These are phyloP conservation scores for Anguilla japonica DNA, from an alignment of 2,113 vertebrate genomes.

Conservation along the genomic window DNA sequence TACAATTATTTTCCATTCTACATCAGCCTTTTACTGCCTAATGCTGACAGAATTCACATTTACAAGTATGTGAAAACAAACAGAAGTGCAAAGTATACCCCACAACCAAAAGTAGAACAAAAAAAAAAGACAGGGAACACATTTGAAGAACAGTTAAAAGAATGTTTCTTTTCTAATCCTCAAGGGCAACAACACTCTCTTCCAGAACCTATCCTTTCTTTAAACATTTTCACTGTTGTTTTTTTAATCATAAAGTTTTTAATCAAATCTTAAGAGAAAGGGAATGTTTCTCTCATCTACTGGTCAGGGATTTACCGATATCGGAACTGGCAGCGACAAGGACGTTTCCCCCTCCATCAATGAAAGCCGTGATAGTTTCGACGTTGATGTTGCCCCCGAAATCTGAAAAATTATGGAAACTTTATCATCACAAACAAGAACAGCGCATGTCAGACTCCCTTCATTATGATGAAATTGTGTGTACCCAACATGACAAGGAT, in stretches of 20 bases:
- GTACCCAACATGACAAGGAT: background rate
- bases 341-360: constrained; percentile 92
- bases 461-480: background rate
- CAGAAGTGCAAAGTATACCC: too few species aligned
- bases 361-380: constrained; percentile 93
- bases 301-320: constrained; percentile 74
- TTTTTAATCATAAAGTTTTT: background rate
- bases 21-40: background rate
- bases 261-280: background rate
- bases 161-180: background rate
- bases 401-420: constrained; percentile 70
- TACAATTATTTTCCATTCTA: background rate
- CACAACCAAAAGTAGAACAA: background rate
- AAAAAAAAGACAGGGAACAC: too few species aligned
- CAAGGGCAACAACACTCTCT: too few species aligned
- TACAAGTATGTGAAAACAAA: too few species aligned
- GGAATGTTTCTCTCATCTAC: background rate
- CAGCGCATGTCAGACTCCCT: background rate
- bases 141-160: background rate
- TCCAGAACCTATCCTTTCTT: background rate
- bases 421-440: background rate
- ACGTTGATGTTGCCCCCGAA: constrained; percentile 96
- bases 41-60: too few species aligned
- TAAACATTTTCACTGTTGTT: background rate
- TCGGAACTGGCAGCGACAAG: constrained; percentile 91